Conservation (phyloP, 1,140 invertebrate genomes). For the Brachystomella parvula region DNA sequence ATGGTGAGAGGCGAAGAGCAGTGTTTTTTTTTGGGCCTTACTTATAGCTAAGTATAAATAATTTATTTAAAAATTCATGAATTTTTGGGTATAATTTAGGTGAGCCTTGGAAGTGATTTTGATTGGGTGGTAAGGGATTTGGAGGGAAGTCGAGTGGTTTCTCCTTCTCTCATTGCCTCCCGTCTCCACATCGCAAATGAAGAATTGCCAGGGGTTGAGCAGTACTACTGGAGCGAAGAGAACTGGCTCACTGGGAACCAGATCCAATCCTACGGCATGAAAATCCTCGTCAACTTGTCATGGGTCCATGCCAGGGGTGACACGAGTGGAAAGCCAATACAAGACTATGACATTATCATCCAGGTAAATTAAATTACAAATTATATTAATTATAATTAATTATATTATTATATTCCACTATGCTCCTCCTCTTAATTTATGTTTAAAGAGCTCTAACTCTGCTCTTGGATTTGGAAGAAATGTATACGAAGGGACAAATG, state of each 20-base stretch:
- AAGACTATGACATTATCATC: slow-evolving; percentile 75
- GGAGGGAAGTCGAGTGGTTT: slow-evolving; percentile 35
- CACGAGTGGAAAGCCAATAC: slow-evolving; percentile 73
- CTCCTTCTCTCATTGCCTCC: slow-evolving; percentile 40
- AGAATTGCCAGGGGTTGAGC: slow-evolving; percentile 43
- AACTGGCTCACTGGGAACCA: slow-evolving; percentile 58
- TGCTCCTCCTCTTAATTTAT: slow-evolving; percentile 6
- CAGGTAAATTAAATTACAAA: slow-evolving; percentile 48
- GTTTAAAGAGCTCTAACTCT: slow-evolving; percentile 35
- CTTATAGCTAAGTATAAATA: too few relatives aligned
- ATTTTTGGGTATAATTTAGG: too few relatives aligned
- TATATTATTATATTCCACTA: neutral
- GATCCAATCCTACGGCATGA: slow-evolving; percentile 74
- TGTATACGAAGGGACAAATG: slow-evolving; percentile 38
- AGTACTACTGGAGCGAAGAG: slow-evolving; percentile 56
- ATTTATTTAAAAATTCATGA: slow-evolving; percentile 6
- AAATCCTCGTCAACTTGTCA: slow-evolving; percentile 63
- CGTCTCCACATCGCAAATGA: slow-evolving; percentile 34
- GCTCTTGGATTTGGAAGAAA: slow-evolving; percentile 22
- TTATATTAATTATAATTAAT: neutral
- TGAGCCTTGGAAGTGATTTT: slow-evolving; percentile 16
- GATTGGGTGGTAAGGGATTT: slow-evolving; percentile 40
- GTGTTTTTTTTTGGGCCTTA: too few relatives aligned
- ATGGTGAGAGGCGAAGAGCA: too few relatives aligned
- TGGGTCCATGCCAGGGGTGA: slow-evolving; percentile 83